Percentiles rank a stretch among this genome's conserved stretches.
phyloP scores from a whole-genome alignment of 2,113 vertebrate genomes.

The Hemicordylus capensis region DNA sequence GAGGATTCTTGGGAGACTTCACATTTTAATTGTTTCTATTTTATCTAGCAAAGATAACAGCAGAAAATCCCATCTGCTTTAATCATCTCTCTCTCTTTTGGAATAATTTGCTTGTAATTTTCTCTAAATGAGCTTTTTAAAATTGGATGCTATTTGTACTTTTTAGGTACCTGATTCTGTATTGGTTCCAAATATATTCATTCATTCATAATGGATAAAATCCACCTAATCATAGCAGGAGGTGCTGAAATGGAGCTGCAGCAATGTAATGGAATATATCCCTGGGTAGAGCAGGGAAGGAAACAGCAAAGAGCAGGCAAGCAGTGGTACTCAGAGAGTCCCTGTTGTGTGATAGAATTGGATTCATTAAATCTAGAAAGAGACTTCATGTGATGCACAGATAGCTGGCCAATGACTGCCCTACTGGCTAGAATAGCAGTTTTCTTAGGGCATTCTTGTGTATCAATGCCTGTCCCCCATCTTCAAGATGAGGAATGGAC shows the following conservation, averaged over 20 bases:
- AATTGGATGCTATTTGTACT: constrained; percentile 9
- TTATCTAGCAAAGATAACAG: constrained; percentile 27
- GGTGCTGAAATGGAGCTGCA: constrained; percentile 7
- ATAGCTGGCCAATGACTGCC: background rate
- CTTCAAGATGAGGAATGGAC: background rate
- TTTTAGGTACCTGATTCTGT: constrained; percentile 4
- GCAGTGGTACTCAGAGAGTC: background rate
- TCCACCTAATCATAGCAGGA: constrained; percentile 2
- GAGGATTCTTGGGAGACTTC: constrained; percentile 27
- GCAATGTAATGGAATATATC: background rate
- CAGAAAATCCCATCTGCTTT: constrained; percentile 39
- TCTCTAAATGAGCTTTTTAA: constrained; percentile 41
- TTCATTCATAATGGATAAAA: constrained; percentile 23
- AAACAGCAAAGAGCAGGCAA: constrained; percentile 1
- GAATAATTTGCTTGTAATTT: constrained; percentile 42
- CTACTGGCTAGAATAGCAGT: background rate
- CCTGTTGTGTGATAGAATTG: constrained; percentile 23
- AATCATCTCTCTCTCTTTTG: constrained; percentile 32
- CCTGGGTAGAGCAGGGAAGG: background rate
- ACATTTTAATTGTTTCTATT: constrained; percentile 39
- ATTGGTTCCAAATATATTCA: constrained; percentile 29
- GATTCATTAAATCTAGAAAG: constrained; percentile 16
- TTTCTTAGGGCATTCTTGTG: background rate
- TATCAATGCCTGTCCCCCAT: background rate
- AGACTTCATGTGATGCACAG: background rate